phyloP scores from a whole-genome alignment of 2,797 vertebrate genomes.

The Cottoperca gobio region DNA sequence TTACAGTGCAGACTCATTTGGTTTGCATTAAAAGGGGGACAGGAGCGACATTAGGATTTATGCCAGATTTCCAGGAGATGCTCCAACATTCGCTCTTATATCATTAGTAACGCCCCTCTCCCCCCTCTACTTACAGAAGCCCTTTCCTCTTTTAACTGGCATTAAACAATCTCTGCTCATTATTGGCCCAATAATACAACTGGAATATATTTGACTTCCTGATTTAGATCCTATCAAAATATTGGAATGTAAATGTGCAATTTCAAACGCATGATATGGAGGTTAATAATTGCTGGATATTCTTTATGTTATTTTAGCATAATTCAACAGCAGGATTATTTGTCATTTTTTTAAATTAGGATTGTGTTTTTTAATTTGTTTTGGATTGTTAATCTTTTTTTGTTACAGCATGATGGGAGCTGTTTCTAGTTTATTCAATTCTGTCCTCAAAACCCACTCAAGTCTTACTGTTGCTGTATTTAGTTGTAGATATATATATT shows the following conservation, averaged over 20 bases:
- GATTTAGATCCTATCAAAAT: slow-evolving; percentile 83
- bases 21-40: slow-evolving; percentile 98
- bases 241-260: slow-evolving; percentile 81
- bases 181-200: slow-evolving; percentile 83
- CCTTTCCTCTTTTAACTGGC: slow-evolving; percentile 75
- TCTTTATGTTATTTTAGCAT: slow-evolving; percentile 66
- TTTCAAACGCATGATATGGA: slow-evolving; percentile 74
- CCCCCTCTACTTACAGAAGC: slow-evolving; percentile 50
- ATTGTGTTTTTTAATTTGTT: slow-evolving; percentile 66
- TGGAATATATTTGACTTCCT: slow-evolving; percentile 83
- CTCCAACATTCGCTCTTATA: slow-evolving; percentile 90
- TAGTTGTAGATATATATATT: neutral
- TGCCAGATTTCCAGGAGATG: slow-evolving; percentile 98
- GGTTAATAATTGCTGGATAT: slow-evolving; percentile 71
- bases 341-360: slow-evolving; percentile 60
- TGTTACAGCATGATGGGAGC: slow-evolving; percentile 9
- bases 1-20: slow-evolving; percentile 97
- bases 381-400: slow-evolving; percentile 52
- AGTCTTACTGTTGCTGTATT: neutral
- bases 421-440: slow-evolving; percentile 32
- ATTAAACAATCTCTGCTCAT: slow-evolving; percentile 83
- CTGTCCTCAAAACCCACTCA: slow-evolving; percentile 13
- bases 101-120: slow-evolving; percentile 87
- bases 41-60: slow-evolving; percentile 99
- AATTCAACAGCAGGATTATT: slow-evolving; percentile 67